Conservation (phyloP, 2,113 vertebrate species). For the Pipa parva region DNA sequence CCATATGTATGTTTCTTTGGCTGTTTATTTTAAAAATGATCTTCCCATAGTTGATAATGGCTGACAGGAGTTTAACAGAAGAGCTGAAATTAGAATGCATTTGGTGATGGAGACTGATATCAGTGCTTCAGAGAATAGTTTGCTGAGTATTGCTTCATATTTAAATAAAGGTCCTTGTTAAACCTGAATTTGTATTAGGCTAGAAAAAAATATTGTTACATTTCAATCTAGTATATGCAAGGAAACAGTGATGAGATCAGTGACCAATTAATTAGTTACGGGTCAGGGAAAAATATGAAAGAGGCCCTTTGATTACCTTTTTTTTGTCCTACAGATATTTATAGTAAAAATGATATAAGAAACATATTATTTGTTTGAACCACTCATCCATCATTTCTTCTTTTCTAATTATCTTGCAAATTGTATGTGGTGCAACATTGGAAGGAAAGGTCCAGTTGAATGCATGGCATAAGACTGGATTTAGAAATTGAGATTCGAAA, state of each 20-base stretch:
- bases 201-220: conserved; percentile 8
- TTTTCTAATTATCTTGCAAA: conserved; percentile 10
- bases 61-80: conserved; percentile 56
- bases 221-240: background rate
- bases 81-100: conserved; percentile 55
- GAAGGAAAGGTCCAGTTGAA: conserved; percentile 5
- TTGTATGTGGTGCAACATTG: conserved; percentile 6
- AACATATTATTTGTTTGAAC: conserved; percentile 13
- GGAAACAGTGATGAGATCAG: background rate
- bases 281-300: conserved; percentile 4
- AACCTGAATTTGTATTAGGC: conserved; percentile 44
- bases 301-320: background rate
- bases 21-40: conserved; percentile 54
- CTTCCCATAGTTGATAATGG: conserved; percentile 53
- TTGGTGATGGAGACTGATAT: conserved; percentile 49
- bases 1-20: conserved; percentile 49
- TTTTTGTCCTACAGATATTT: conserved; percentile 2
- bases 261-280: background rate
- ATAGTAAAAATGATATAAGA: conserved; percentile 12
- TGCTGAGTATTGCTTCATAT: conserved; percentile 47
- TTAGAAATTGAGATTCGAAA: conserved; percentile 23
- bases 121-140: conserved; percentile 44
- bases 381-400: conserved; percentile 4
- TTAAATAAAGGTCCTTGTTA: conserved; percentile 52
- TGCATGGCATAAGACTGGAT: conserved; percentile 16